Evolutionary conservation across 2,113 vertebrate species (phyloP).

Genomic region (Thomomys bottae): DNA sequence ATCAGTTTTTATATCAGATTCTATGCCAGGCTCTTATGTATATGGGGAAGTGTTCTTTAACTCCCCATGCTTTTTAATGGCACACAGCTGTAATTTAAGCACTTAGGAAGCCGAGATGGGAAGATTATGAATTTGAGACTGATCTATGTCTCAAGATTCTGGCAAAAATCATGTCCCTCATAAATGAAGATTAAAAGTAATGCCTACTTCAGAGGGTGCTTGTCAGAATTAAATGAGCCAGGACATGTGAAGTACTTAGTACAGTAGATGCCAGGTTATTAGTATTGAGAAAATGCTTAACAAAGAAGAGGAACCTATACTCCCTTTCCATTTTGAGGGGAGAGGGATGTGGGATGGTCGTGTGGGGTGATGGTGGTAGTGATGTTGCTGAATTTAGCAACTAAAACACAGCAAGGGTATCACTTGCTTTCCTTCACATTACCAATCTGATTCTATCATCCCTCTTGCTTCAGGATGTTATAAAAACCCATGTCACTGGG

Average conservation of each 20-base stretch:
- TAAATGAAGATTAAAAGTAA: not conserved
- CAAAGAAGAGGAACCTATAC: not conserved
- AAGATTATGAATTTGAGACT: too few relatives aligned
- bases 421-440: not conserved
- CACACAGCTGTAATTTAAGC: too few relatives aligned
- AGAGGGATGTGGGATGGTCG: too few relatives aligned
- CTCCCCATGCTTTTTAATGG: not conserved
- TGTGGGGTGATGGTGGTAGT: not conserved
- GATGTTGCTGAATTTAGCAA: not conserved
- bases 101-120: too few relatives aligned
- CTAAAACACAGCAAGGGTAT: not conserved
- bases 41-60: not conserved
- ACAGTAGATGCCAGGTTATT: not conserved
- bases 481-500: not conserved
- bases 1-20: not conserved
- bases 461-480: not conserved
- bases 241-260: not conserved
- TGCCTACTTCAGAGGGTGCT: not conserved
- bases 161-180: too few relatives aligned
- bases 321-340: not conserved
- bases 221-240: not conserved
- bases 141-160: too few relatives aligned
- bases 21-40: not conserved
- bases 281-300: not conserved
- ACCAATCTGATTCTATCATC: not conserved